These are phyloP conservation scores for Bungarus multicinctus DNA, from an alignment of 2,113 vertebrate species.

Conservation along the genomic window DNA sequence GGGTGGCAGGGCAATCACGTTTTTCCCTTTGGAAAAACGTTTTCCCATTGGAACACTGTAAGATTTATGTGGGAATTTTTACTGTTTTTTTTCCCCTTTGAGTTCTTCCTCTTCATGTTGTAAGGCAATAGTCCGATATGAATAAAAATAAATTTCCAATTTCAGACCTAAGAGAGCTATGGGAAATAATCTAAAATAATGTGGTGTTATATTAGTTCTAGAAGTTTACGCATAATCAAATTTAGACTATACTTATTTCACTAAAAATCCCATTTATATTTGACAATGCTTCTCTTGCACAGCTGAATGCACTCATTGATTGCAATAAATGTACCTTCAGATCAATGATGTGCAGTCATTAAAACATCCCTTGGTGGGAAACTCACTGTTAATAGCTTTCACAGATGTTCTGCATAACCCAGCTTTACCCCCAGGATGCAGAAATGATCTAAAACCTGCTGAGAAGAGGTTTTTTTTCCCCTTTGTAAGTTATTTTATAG, in stretches of 20 bases:
- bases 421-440: conserved; percentile 10
- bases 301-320: conserved; percentile 60
- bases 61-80: background rate
- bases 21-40: too few relatives aligned
- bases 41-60: background rate
- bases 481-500: background rate
- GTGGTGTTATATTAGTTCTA: conserved; percentile 59
- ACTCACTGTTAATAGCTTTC: conserved; percentile 41
- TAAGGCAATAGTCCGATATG: conserved; percentile 1
- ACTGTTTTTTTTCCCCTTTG: background rate
- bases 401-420: conserved; percentile 33
- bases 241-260: conserved; percentile 66
- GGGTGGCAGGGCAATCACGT: background rate
- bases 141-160: conserved; percentile 52
- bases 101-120: conserved; percentile 17
- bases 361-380: conserved; percentile 51
- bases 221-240: conserved; percentile 54
- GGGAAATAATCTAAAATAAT: conserved; percentile 56
- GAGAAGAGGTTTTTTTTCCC: background rate
- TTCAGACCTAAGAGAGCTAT: conserved; percentile 47
- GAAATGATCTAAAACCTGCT: conserved; percentile 1
- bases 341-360: conserved; percentile 53
- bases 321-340: conserved; percentile 65
- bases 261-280: conserved; percentile 53
- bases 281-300: conserved; percentile 63